A percentile compares a stretch with the other conserved stretches of the same genome.
Conservation (phyloP, 2,888 invertebrate genomes). For the Chironomus tentans region DNA sequence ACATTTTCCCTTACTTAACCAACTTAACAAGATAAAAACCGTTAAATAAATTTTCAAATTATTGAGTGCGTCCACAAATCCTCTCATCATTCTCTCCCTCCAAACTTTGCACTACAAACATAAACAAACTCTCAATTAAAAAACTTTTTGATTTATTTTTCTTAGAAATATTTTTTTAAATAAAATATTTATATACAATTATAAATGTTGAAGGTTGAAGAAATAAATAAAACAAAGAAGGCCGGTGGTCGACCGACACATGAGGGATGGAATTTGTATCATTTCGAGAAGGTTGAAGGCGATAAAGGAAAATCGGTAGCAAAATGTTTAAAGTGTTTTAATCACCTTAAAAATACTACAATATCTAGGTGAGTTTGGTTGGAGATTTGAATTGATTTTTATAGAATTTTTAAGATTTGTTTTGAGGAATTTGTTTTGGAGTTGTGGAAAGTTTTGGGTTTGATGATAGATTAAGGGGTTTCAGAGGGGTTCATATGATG, state of each 20-base stretch:
- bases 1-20: too few species aligned
- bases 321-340: neutral
- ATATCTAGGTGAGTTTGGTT: neutral
- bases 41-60: too few species aligned
- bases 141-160: neutral
- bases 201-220: neutral
- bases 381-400: too few species aligned
- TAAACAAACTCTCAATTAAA: neutral
- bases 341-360: constrained; percentile 1
- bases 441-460: too few species aligned
- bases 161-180: too few species aligned
- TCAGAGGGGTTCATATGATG: too few species aligned
- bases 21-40: too few species aligned
- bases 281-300: constrained; percentile 15
- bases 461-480: too few species aligned
- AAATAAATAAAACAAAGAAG: neutral
- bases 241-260: neutral
- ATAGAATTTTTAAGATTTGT: too few species aligned
- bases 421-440: too few species aligned
- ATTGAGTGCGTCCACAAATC: neutral
- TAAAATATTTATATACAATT: too few species aligned
- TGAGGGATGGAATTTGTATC: constrained; percentile 10
- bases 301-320: constrained; percentile 12
- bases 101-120: neutral
- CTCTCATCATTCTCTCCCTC: neutral